Percentiles rank a stretch among this genome's conserved stretches.
Evolutionary conservation across 1,140 invertebrate species (phyloP).

Genomic region (Drosophila pectinifera): DNA sequence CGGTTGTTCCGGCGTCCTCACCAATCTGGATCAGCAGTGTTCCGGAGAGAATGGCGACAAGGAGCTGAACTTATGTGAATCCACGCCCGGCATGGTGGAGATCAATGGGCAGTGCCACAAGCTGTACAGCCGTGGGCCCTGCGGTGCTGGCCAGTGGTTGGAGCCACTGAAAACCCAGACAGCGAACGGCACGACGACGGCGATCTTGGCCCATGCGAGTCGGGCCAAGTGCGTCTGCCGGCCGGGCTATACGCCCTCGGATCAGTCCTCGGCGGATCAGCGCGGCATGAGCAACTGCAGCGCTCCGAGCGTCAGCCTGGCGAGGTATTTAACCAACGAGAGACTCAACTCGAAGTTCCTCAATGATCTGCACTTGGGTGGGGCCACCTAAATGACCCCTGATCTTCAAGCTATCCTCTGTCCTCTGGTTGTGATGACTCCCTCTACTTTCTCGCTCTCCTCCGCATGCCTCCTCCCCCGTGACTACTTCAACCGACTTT

Average conservation of each 20-base stretch:
- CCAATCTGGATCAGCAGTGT: conserved; percentile 82
- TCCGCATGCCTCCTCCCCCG: conserved; percentile 23
- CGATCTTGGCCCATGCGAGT: conserved; percentile 46
- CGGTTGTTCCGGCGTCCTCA: conserved; percentile 87
- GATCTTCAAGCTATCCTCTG: conserved; percentile 47
- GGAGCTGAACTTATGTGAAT: conserved; percentile 86
- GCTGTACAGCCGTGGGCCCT: conserved; percentile 90
- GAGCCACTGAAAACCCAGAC: conserved; percentile 84
- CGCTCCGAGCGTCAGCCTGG: conserved; percentile 86
- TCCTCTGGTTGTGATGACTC: conserved; percentile 15
- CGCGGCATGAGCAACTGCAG: conserved; percentile 80
- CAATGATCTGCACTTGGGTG: conserved; percentile 51
- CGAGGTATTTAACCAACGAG: conserved; percentile 86
- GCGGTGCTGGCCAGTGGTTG: conserved; percentile 90
- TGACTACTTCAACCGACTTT: background rate
- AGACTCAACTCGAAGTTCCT: conserved; percentile 75
- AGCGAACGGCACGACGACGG: conserved; percentile 53
- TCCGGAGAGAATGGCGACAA: conserved; percentile 53
- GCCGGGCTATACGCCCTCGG: conserved; percentile 87
- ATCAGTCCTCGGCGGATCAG: conserved; percentile 16
- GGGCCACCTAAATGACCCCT: conserved; percentile 14
- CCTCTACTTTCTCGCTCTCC: conserved; percentile 7
- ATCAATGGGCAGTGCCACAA: conserved; percentile 89
- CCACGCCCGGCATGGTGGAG: conserved; percentile 87
- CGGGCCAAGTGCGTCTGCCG: conserved; percentile 89